phyloP scores from a whole-genome alignment of 2,888 invertebrate species.

The Scaptomyza cyrtandrae region DNA sequence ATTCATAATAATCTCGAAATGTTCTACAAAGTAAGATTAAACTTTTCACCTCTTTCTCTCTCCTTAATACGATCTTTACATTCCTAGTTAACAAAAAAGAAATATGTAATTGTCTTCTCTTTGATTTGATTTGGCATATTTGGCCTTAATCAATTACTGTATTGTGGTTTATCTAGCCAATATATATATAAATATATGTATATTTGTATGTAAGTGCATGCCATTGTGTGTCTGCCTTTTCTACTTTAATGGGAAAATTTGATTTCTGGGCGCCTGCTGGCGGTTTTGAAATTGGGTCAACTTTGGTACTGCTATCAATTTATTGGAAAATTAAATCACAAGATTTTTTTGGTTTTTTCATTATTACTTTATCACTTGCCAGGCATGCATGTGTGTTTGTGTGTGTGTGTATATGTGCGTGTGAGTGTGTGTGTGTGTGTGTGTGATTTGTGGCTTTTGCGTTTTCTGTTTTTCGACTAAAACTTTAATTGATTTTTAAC shows the following conservation, averaged over 20 bases:
- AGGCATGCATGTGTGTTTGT: slow-evolving; percentile 9
- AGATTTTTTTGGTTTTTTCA: neutral
- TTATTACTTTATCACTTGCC: slow-evolving; percentile 1
- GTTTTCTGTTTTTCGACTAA: slow-evolving; percentile 47
- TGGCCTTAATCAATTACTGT: slow-evolving; percentile 52
- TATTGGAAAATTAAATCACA: slow-evolving; percentile 48
- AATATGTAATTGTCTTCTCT: slow-evolving; percentile 28
- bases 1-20: no score
- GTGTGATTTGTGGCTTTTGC: slow-evolving; percentile 57
- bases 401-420: slow-evolving; percentile 11
- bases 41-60: no score
- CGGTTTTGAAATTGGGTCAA: slow-evolving; percentile 46
- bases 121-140: no score
- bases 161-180: slow-evolving; percentile 56
- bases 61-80: neutral
- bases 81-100: slow-evolving; percentile 12
- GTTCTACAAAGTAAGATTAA: no score
- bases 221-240: slow-evolving; percentile 26
- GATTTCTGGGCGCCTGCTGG: slow-evolving; percentile 59
- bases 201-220: neutral
- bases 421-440: slow-evolving; percentile 7
- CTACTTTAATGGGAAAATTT: slow-evolving; percentile 61
- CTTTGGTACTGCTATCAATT: slow-evolving; percentile 32
- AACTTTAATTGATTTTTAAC: slow-evolving; percentile 72
- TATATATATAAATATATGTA: neutral